phyloP scores from a whole-genome alignment of 2,797 vertebrate genomes.

The Phrynocephalus vlangalii region DNA sequence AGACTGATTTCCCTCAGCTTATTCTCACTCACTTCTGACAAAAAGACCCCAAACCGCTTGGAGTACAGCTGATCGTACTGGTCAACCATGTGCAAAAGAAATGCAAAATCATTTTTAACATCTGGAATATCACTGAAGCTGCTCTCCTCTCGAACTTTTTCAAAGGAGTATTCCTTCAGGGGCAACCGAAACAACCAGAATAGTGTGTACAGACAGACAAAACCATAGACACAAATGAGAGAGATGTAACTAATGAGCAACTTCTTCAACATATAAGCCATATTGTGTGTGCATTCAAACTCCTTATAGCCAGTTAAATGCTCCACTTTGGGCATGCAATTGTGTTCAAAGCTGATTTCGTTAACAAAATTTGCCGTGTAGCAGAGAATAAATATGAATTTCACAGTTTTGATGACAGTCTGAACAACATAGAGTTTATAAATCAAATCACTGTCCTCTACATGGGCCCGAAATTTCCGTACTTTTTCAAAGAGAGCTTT shows the following conservation, averaged over 20 bases:
- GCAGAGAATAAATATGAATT: slow-evolving; percentile 96
- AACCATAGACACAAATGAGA: slow-evolving; percentile 93
- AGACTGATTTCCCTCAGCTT: slow-evolving; percentile 95
- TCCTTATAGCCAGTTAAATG: slow-evolving; percentile 93
- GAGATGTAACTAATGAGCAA: slow-evolving; percentile 96
- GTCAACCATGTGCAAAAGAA: slow-evolving; percentile 98
- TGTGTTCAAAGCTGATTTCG: slow-evolving; percentile 92
- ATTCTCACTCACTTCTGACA: slow-evolving; percentile 98
- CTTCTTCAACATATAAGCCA: slow-evolving; percentile 98
- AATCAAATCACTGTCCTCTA: slow-evolving; percentile 98
- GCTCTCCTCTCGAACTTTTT: slow-evolving; percentile 97
- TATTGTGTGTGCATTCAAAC: slow-evolving; percentile 97
- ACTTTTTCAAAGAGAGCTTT: slow-evolving; percentile 99
- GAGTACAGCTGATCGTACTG: slow-evolving; percentile 98
- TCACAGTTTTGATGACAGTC: slow-evolving; percentile 96
- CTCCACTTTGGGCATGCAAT: slow-evolving; percentile 91
- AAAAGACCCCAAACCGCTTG: slow-evolving; percentile 96
- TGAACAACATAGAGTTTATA: slow-evolving; percentile 97
- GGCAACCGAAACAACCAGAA: slow-evolving; percentile 98
- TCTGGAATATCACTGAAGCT: slow-evolving; percentile 99
- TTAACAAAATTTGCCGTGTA: slow-evolving; percentile 97
- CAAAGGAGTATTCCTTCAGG: slow-evolving; percentile 97
- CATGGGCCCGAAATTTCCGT: slow-evolving; percentile 93
- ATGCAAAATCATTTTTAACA: slow-evolving; percentile 98
- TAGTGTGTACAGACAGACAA: slow-evolving; percentile 95